Evolutionary conservation across 2,797 vertebrate species (phyloP).

Genomic region (Paramormyrops hopkinsi): DNA sequence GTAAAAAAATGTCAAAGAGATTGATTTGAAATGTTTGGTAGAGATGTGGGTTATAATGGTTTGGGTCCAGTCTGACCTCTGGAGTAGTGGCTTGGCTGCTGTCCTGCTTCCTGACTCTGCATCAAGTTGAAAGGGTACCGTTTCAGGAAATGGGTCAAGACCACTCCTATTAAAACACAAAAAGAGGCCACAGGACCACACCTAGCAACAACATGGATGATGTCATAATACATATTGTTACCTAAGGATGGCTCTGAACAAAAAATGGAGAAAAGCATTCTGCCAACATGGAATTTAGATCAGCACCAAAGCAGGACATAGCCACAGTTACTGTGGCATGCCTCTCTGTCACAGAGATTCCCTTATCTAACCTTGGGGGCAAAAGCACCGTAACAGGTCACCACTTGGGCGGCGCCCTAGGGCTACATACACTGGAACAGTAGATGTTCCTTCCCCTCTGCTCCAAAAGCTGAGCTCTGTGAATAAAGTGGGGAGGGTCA

Average conservation of each 20-base stretch:
- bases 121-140: not conserved
- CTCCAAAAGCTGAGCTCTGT: not conserved
- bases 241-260: not conserved
- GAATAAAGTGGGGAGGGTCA: not conserved
- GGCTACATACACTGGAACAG: not conserved
- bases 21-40: not conserved
- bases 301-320: not conserved
- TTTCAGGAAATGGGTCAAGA: not conserved
- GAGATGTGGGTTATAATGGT: not conserved
- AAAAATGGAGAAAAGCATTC: not conserved
- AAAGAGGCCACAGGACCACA: not conserved
- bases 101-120: not conserved
- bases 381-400: constrained; percentile 4
- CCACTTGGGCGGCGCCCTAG: not conserved
- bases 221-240: not conserved
- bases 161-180: not conserved
- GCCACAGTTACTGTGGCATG: not conserved
- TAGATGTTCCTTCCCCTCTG: not conserved
- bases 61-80: not conserved
- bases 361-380: not conserved
- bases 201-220: not conserved
- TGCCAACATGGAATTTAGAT: not conserved
- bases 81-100: not conserved
- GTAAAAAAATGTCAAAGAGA: not conserved
- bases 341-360: not conserved